Evolutionary conservation across 2,797 vertebrate genomes (phyloP), one percentile per base, ranked within the genome.

Genomic region (Hozukius guyotensis): DNA sequence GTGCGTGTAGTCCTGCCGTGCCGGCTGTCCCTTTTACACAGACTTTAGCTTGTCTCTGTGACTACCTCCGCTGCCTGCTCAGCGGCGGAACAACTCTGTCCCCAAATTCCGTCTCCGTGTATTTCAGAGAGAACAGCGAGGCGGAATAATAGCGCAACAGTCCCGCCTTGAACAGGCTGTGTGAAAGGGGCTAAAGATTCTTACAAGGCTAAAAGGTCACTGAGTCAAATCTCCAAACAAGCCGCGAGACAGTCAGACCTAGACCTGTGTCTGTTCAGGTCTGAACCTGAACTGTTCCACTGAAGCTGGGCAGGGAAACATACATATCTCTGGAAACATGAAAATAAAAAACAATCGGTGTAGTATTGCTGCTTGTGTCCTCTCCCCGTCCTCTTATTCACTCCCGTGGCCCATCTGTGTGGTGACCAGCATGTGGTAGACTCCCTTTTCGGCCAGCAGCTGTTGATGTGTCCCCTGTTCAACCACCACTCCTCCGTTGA

Each of bases 391-490:
- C 25, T 22, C 55, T 79, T 70, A 86, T 2, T 93, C 38, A 1
- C 29, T 42, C 8, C 55, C 34, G 9, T 81, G 80, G 64, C 87
- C 92, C 91, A 96, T 89, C 85, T 98, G 96, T 62, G 95, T 96
- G 49, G 94, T 98, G 89, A 99, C 95, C 83, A 99, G 94, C 60
- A 94, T 95, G 81, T 97, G 95, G 85, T 99, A 99, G 68, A 96
- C 75, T 29, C 97, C 97, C 82, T 95, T 96, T 83, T 95, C 92
- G 53, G 95, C 96, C 84, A 99, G 94, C 14, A 99, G 96, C 88
- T 99, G 97, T 20, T 98, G 96, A 68, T 99, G 98, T 0, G 96
- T 98, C 66, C 98, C 98, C 13, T 95, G 92, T 77, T 99, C 98
- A 36, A 89, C 74, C 6, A 98, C 83, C 29, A 85, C 94, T 16